These are phyloP conservation scores for Torymus auratus DNA, from an alignment of 2,888 invertebrate species.

Conservation along the genomic window DNA sequence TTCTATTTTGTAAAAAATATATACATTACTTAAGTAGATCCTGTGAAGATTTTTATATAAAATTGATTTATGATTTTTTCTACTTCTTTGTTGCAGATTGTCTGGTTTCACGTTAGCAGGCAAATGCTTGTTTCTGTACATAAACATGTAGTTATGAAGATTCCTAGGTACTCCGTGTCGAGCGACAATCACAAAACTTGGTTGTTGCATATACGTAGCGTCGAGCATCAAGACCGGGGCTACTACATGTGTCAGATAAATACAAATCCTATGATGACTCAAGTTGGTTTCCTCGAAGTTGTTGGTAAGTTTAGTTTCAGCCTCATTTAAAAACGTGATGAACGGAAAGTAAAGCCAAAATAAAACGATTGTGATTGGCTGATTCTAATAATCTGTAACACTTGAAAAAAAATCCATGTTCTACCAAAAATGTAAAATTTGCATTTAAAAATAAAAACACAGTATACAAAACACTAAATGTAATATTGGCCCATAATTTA, in stretches of 20 bases:
- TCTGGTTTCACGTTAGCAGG: slow-evolving; percentile 96
- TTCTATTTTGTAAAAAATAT: no score
- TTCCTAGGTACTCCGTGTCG: slow-evolving; percentile 93
- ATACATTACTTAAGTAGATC: no score
- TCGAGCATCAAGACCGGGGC: slow-evolving; percentile 93
- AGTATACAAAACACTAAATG: no score
- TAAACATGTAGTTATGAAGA: slow-evolving; percentile 92
- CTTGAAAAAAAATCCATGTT: no score
- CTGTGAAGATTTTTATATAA: no score
- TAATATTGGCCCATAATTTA: no score
- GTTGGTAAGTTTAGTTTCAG: slow-evolving; percentile 83
- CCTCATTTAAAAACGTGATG: not conserved
- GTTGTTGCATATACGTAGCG: slow-evolving; percentile 92
- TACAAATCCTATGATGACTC: slow-evolving; percentile 96
- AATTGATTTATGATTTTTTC: no score
- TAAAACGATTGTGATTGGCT: not conserved
- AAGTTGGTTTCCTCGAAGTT: slow-evolving; percentile 94
- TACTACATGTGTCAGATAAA: slow-evolving; percentile 95
- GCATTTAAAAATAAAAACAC: no score
- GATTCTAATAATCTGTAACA: no score
- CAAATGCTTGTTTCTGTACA: slow-evolving; percentile 96
- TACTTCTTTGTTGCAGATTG: slow-evolving; percentile 82
- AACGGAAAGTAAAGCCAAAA: not conserved
- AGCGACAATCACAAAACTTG: slow-evolving; percentile 95
- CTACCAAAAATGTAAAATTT: no score